Evolutionary conservation across 1,140 invertebrate species (phyloP), one percentile per base, ranked within the genome.

Genomic region (Pseudachorutes palmiensis): DNA sequence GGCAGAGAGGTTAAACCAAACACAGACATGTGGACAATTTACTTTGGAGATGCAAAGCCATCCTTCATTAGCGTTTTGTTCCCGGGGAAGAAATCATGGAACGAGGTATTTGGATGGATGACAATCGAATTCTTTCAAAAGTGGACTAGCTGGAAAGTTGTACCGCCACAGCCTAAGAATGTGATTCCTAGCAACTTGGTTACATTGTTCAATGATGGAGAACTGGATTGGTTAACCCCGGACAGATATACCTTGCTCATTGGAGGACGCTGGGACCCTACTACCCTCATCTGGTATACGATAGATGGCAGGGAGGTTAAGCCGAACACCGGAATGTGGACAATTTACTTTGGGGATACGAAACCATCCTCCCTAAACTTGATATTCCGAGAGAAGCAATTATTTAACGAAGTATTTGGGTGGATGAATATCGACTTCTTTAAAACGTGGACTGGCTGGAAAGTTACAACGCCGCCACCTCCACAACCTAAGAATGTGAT

Each of bases 391-490:
- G 36, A 32, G 2, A 32, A 32, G 3, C 36, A 63, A 26, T 9
- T 36, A 14, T 63, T 14, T 14, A 63, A 41, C 33, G 5, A 36
- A 45, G 61, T 48, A 29, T 63, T 63, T 63, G 30, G 31, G 14
- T 61, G 59, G 59, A 61, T 61, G 59, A 61, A 5, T 30, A 61
- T 61, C 16, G 59, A 61, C 24, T 61, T 61, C 29, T 61, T 61
- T 29, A 5, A 16, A 14, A 61, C 12, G 9, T 57, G 51, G 51
- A 57, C 51, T 24, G 5, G 5, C 12, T 57, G 51, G 51, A 14
- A 57, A 24, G n/a, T n/a, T n/a, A n/a, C n/a, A n/a, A 57, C 36
- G 5, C 5, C 2, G 2, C 5, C 12, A 12, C 9, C 36, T 45
- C 36, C 36, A 45, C 16, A 26, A 33, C 59, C 16, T 14, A 61